Conservation (phyloP, 2,113 vertebrate genomes). For the Ornithorhynchus anatinus region DNA sequence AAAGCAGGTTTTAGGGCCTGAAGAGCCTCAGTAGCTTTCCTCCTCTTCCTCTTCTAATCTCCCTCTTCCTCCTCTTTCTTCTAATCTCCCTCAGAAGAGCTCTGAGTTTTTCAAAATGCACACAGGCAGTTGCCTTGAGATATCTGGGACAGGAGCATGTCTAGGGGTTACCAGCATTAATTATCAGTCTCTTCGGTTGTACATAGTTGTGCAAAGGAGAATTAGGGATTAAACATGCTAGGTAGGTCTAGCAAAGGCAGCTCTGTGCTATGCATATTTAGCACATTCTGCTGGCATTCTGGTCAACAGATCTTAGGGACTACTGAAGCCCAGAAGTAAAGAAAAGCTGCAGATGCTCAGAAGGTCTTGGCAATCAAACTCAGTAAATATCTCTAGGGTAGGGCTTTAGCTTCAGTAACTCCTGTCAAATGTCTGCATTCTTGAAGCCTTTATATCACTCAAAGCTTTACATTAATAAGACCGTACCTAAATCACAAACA, state of each 20-base stretch:
- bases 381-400: constrained; percentile 1
- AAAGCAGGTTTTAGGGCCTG: constrained; percentile 22
- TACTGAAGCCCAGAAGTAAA: constrained; percentile 23
- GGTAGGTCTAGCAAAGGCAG: constrained; percentile 41
- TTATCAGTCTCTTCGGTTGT: constrained; percentile 44
- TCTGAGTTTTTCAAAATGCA: constrained; percentile 12
- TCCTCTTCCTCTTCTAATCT: neutral
- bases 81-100: fast-evolving
- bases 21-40: constrained; percentile 1
- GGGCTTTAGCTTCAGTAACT: constrained; percentile 33
- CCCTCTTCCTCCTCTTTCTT: constrained; percentile 7
- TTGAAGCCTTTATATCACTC: constrained; percentile 29
- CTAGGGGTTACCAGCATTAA: constrained; percentile 38
- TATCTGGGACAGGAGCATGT: constrained; percentile 2
- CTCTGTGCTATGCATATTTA: constrained; percentile 47
- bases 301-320: constrained; percentile 25
- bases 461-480: constrained; percentile 24
- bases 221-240: constrained; percentile 40
- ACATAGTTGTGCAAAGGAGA: constrained; percentile 33
- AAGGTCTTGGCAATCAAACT: constrained; percentile 30
- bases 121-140: neutral
- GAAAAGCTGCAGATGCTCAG: constrained; percentile 21
- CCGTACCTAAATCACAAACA: constrained; percentile 9
- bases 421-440: constrained; percentile 26
- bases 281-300: constrained; percentile 28